These are phyloP conservation scores for Notodonta ziczac DNA, from an alignment of 2,888 invertebrate species.

Conservation along the genomic window DNA sequence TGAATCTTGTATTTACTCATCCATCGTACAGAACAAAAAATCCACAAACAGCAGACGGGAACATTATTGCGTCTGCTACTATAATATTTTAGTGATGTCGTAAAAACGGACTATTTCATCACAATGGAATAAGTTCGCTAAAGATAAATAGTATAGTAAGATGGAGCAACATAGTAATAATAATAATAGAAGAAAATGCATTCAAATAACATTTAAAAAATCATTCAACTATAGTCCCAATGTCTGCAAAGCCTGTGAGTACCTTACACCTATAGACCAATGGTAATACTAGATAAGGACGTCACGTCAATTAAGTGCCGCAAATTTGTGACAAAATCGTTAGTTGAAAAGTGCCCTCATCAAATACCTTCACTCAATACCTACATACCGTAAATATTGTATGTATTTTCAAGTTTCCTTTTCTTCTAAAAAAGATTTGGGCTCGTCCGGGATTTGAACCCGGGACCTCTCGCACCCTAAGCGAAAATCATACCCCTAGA, in stretches of 20 bases:
- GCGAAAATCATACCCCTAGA: slow-evolving; percentile 85
- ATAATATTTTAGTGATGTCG: slow-evolving; percentile 1
- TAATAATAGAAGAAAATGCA: too few relatives aligned
- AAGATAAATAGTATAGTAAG: not conserved
- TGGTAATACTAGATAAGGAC: too few relatives aligned
- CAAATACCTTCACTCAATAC: too few relatives aligned
- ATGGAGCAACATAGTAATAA: not conserved
- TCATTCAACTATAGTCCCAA: too few relatives aligned
- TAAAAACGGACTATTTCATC: not conserved
- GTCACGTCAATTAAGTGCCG: too few relatives aligned
- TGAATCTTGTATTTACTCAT: not conserved
- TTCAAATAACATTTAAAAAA: too few relatives aligned
- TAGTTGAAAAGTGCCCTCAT: too few relatives aligned
- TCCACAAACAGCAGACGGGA: not conserved
- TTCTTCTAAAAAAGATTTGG: slow-evolving; percentile 42
- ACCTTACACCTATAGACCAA: too few relatives aligned
- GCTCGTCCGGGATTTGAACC: slow-evolving; percentile 84
- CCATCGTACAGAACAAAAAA: not conserved
- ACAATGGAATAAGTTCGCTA: not conserved
- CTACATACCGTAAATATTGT: too few relatives aligned
- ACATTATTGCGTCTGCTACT: not conserved
- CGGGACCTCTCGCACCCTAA: slow-evolving; percentile 85
- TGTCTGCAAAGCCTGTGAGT: too few relatives aligned
- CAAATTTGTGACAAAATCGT: too few relatives aligned
- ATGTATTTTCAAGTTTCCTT: not conserved